Conservation (phyloP, 2,113 vertebrate genomes). For the Sylvia atricapilla region DNA sequence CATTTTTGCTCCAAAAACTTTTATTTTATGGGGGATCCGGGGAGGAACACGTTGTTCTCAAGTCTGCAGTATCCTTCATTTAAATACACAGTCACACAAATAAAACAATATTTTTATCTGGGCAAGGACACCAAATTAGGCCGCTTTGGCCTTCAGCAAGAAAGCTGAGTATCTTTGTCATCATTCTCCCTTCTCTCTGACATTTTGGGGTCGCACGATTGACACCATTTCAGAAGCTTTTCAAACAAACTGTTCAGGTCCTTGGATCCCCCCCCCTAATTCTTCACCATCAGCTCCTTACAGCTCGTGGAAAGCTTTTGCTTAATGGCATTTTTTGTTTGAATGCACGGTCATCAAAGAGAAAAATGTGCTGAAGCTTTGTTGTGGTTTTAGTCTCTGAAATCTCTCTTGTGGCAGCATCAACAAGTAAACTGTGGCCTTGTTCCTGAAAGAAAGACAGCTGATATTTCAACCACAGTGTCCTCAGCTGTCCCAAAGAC, state of each 20-base stretch:
- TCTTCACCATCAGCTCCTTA: not conserved
- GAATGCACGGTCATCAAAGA: not conserved
- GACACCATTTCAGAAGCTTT: not conserved
- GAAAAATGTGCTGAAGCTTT: not conserved
- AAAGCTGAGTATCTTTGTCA: not conserved
- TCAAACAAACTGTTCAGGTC: not conserved
- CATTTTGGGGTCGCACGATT: not conserved
- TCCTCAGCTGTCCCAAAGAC: not conserved
- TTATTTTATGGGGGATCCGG: not conserved
- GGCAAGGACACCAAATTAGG: not conserved
- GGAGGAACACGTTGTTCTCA: not conserved
- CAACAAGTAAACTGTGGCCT: constrained; percentile 15
- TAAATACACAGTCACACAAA: not conserved
- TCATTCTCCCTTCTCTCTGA: not conserved
- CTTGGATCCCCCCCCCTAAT: not conserved
- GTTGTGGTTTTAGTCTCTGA: not conserved
- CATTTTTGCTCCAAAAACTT: not conserved
- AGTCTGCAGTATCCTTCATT: not conserved
- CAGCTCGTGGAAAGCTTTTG: not conserved
- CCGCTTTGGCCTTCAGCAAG: not conserved
- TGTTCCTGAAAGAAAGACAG: constrained; percentile 9
- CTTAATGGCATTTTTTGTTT: not conserved
- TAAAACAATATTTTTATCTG: not conserved
- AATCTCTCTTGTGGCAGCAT: not conserved
- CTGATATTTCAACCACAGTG: not conserved